Conservation (phyloP, 2,888 invertebrate genomes). For the Petrophora chlorosata region DNA sequence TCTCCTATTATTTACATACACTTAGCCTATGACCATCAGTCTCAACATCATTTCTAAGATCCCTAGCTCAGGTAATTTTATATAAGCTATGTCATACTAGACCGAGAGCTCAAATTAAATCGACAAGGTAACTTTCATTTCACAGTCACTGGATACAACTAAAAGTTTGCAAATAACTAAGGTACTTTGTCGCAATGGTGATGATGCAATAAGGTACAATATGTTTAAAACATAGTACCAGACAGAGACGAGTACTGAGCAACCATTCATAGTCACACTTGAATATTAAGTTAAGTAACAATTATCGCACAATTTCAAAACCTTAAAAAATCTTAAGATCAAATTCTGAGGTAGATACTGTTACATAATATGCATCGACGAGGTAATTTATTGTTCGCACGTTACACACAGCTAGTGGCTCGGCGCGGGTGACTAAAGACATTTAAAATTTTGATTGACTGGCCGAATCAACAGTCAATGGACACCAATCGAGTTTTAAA, state of each 20-base stretch:
- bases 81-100: conserved; percentile 68
- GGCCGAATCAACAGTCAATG: conserved; percentile 19
- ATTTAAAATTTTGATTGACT: conserved; percentile 21
- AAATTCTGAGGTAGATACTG: conserved; percentile 81
- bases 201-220: conserved; percentile 64
- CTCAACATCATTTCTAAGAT: conserved; percentile 77
- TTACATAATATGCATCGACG: conserved; percentile 80
- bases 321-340: conserved; percentile 81
- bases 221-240: conserved; percentile 71
- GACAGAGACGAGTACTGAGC: conserved; percentile 70
- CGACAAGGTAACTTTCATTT: conserved; percentile 76
- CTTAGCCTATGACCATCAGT: conserved; percentile 82
- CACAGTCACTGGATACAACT: conserved; percentile 74
- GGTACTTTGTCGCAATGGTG: conserved; percentile 61
- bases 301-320: conserved; percentile 77
- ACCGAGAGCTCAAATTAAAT: conserved; percentile 74
- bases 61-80: conserved; percentile 71
- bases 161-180: conserved; percentile 60
- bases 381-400: conserved; percentile 76
- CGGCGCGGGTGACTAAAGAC: conserved; percentile 45
- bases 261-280: conserved; percentile 75
- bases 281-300: conserved; percentile 80
- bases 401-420: conserved; percentile 54
- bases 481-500: conserved; percentile 32
- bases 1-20: conserved; percentile 83